phyloP scores from a whole-genome alignment of 2,113 vertebrate genomes.

The Gorilla gorilla region DNA sequence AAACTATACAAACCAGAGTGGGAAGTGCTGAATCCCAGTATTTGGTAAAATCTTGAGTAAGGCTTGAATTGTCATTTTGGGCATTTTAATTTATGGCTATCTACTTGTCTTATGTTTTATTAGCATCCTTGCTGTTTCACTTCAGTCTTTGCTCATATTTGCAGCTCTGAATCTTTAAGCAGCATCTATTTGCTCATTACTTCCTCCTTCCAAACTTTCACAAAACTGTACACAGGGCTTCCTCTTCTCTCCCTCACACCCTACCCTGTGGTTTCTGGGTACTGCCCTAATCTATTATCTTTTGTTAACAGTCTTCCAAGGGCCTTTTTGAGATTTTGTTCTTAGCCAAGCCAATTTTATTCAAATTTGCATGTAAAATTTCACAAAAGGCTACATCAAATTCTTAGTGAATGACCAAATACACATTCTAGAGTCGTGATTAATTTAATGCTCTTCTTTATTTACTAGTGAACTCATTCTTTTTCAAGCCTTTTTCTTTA shows the following conservation, averaged over 20 bases:
- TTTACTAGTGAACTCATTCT: conserved; percentile 17
- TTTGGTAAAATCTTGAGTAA: background rate
- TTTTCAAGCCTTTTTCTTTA: conserved; percentile 23
- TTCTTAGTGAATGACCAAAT: conserved; percentile 41
- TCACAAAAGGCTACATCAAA: conserved; percentile 14
- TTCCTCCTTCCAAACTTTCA: background rate
- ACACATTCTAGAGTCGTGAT: background rate
- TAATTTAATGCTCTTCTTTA: conserved; percentile 42
- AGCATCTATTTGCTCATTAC: background rate
- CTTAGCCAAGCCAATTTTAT: conserved; percentile 41
- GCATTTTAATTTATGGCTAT: background rate
- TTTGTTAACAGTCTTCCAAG: conserved; percentile 25
- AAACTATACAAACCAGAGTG: background rate
- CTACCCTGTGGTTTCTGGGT: background rate
- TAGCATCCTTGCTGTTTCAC: background rate
- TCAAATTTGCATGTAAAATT: conserved; percentile 55
- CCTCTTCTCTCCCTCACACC: background rate
- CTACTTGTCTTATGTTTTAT: background rate
- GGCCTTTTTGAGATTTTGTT: conserved; percentile 44
- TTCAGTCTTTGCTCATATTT: background rate
- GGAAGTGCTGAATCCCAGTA: background rate
- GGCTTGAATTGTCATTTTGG: background rate
- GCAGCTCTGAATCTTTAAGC: background rate
- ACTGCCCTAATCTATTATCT: background rate
- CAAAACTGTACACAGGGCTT: background rate